Conservation (phyloP, 2,888 invertebrate species). For the Leptopterna dolabrata region DNA sequence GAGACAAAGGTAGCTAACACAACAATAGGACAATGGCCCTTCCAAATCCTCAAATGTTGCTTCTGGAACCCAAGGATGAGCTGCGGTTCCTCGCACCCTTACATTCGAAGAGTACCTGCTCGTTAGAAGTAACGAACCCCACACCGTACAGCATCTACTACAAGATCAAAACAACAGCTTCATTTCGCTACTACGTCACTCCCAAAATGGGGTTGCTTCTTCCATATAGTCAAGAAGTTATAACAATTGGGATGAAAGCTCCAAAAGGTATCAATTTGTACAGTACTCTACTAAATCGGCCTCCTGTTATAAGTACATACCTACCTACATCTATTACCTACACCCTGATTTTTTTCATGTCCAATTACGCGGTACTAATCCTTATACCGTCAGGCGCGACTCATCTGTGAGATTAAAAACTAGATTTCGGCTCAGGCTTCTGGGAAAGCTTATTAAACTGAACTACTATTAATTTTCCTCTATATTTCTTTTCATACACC, state of each 20-base stretch:
- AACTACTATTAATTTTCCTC: too few relatives aligned
- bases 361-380: too few relatives aligned
- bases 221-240: slow-evolving; percentile 50
- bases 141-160: slow-evolving; percentile 57
- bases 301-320: too few relatives aligned
- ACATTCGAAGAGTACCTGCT: slow-evolving; percentile 16
- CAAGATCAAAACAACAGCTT: slow-evolving; percentile 59
- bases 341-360: too few relatives aligned
- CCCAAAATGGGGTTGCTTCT: slow-evolving; percentile 55
- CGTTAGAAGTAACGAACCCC: slow-evolving; percentile 56
- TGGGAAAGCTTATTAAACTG: too few relatives aligned
- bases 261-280: slow-evolving; percentile 36
- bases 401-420: too few relatives aligned
- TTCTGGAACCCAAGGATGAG: slow-evolving; percentile 55
- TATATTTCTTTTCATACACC: too few relatives aligned
- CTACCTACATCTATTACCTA: too few relatives aligned
- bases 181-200: slow-evolving; percentile 52
- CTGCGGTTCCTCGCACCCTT: slow-evolving; percentile 46
- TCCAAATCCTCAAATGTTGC: slow-evolving; percentile 51
- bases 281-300: neutral
- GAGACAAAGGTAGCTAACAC: neutral
- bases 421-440: too few relatives aligned
- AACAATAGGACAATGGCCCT: neutral
- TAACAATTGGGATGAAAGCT: slow-evolving; percentile 52
- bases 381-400: too few relatives aligned